Conservation (phyloP, 2,797 vertebrate genomes). For the Acomys russatus region DNA sequence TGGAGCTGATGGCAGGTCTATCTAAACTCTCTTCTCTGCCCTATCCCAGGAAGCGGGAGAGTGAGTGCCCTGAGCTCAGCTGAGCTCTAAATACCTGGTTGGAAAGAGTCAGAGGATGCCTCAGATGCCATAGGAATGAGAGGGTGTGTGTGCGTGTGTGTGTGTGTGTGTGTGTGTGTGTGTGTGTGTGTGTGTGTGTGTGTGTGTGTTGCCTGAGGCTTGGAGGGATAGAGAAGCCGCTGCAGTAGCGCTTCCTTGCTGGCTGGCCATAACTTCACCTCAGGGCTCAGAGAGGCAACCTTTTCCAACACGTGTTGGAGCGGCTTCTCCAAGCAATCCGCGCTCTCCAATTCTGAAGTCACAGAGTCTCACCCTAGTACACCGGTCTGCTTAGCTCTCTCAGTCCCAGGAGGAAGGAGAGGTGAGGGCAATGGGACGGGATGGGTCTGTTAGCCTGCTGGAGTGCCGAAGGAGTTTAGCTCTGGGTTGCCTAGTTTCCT, state of each 20-base stretch:
- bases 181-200: not conserved
- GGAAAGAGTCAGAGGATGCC: slow-evolving; percentile 72
- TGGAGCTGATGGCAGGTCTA: not conserved
- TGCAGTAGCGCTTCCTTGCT: not conserved
- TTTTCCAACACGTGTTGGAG: not conserved
- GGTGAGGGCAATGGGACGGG: not conserved
- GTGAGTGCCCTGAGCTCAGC: slow-evolving; percentile 25
- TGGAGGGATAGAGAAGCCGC: slow-evolving; percentile 67
- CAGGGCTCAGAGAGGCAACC: not conserved
- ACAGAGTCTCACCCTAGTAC: not conserved
- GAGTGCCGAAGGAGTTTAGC: no score
- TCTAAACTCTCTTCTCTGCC: not conserved
- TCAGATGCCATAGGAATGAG: slow-evolving; percentile 73
- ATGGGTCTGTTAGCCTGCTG: not conserved
- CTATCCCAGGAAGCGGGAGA: not conserved
- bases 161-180: not conserved
- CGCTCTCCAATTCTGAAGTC: not conserved
- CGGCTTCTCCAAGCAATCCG: not conserved
- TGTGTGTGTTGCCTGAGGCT: slow-evolving; percentile 13
- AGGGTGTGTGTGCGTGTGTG: not conserved
- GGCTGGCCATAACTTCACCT: not conserved
- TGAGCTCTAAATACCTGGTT: slow-evolving; percentile 64
- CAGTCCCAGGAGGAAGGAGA: not conserved
- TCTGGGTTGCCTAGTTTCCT: not conserved
- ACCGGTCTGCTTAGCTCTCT: not conserved